phyloP scores from a whole-genome alignment of 2,797 vertebrate genomes.

The Sebastes taczanowskii region DNA sequence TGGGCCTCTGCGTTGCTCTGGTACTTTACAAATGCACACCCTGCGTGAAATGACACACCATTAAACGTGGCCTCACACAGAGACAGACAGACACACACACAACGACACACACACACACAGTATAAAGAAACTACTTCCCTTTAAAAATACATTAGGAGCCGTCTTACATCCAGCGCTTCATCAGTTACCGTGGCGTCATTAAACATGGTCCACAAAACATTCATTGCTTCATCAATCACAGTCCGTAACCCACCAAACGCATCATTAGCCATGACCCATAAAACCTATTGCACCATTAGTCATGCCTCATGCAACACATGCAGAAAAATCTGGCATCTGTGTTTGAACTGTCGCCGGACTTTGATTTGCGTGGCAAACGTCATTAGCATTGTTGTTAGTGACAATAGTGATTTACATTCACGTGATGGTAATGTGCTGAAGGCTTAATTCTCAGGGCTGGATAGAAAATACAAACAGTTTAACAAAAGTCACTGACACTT shows the following conservation, averaged over 20 bases:
- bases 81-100: constrained; percentile 5
- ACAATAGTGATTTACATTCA: constrained; percentile 48
- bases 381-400: constrained; percentile 55
- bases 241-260: constrained; percentile 71
- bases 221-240: constrained; percentile 80
- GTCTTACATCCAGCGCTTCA: constrained; percentile 67
- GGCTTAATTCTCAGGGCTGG: constrained; percentile 1
- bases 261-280: constrained; percentile 81
- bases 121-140: constrained; percentile 57
- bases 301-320: constrained; percentile 68
- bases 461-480: constrained; percentile 30
- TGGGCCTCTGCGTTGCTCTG: constrained; percentile 87
- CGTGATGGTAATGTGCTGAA: background rate
- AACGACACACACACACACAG: background rate
- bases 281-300: constrained; percentile 77
- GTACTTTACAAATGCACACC: constrained; percentile 95
- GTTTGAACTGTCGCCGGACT: constrained; percentile 63
- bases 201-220: constrained; percentile 75
- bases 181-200: constrained; percentile 76
- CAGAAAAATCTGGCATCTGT: constrained; percentile 62
- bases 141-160: constrained; percentile 77
- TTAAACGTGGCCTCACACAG: constrained; percentile 39
- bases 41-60: constrained; percentile 70
- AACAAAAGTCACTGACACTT: constrained; percentile 37
- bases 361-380: constrained; percentile 72